Evolutionary conservation across 2,113 vertebrate genomes (phyloP).

Genomic region (Cyphomyrus discorhynchus): DNA sequence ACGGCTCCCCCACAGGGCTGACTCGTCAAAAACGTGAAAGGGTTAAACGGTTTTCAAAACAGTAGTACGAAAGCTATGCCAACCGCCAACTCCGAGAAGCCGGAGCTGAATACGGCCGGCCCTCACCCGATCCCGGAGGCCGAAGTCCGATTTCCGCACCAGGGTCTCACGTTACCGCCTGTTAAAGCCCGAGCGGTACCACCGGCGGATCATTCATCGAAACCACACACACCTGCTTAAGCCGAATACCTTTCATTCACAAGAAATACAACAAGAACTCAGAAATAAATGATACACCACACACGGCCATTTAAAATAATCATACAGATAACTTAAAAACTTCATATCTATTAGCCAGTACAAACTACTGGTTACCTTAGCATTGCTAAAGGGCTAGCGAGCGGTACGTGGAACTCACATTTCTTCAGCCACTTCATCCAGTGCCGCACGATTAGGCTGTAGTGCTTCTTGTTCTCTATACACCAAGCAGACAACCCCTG

Average conservation of each 20-base stretch:
- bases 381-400: background rate
- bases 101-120: background rate
- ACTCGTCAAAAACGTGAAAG: background rate
- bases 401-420: constrained; percentile 66
- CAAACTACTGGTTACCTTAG: background rate
- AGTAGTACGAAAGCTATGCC: background rate
- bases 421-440: constrained; percentile 87
- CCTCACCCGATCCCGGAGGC: background rate
- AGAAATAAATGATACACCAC: background rate
- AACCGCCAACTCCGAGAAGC: background rate
- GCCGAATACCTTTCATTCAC: background rate
- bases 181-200: background rate
- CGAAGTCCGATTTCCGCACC: background rate
- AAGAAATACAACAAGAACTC: background rate
- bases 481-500: constrained; percentile 88
- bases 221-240: background rate
- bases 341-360: background rate
- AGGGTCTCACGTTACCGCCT: background rate
- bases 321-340: background rate
- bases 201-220: background rate
- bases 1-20: background rate
- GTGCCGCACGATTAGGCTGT: constrained; percentile 77
- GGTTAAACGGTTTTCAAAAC: background rate
- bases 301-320: background rate
- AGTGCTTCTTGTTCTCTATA: constrained; percentile 92